Evolutionary conservation across 2,797 vertebrate genomes (phyloP).

Genomic region (Sternarchorhynchus goeldii): DNA sequence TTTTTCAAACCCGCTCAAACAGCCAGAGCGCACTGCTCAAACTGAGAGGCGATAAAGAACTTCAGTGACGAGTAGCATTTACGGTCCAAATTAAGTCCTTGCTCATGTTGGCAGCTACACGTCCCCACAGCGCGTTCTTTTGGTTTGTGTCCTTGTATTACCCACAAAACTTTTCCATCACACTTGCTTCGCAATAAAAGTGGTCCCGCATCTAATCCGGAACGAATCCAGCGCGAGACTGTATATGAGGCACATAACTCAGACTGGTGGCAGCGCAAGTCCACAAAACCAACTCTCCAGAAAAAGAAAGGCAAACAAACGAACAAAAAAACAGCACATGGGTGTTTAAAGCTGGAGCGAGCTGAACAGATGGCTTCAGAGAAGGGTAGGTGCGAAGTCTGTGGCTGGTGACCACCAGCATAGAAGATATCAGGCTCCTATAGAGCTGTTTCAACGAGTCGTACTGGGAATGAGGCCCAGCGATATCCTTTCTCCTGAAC

Average conservation of each 20-base stretch:
- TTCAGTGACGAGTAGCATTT: constrained; percentile 41
- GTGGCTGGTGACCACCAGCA: background rate
- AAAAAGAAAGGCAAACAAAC: constrained; percentile 34
- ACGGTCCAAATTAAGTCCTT: constrained; percentile 53
- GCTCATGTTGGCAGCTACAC: constrained; percentile 42
- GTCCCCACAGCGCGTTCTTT: constrained; percentile 25
- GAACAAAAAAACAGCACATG: constrained; percentile 1
- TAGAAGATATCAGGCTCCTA: constrained; percentile 24
- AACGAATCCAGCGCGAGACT: constrained; percentile 13
- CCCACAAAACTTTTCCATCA: constrained; percentile 45
- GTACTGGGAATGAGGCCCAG: constrained; percentile 26
- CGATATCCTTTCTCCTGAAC: background rate
- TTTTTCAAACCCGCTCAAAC: constrained; percentile 34
- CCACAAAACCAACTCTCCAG: constrained; percentile 38
- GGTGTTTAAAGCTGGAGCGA: constrained; percentile 38
- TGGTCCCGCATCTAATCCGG: constrained; percentile 38
- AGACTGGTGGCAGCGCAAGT: constrained; percentile 25
- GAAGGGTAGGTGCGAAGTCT: constrained; percentile 30
- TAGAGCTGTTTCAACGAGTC: constrained; percentile 24
- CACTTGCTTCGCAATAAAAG: constrained; percentile 42
- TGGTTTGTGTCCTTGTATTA: constrained; percentile 46
- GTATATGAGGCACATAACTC: constrained; percentile 47
- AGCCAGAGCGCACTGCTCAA: constrained; percentile 26
- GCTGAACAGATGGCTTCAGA: constrained; percentile 12
- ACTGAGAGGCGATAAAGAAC: constrained; percentile 19